Percentiles rank a stretch among this genome's conserved stretches.
Evolutionary conservation across 1,140 invertebrate species (phyloP).

Genomic region (Heliconius himera): DNA sequence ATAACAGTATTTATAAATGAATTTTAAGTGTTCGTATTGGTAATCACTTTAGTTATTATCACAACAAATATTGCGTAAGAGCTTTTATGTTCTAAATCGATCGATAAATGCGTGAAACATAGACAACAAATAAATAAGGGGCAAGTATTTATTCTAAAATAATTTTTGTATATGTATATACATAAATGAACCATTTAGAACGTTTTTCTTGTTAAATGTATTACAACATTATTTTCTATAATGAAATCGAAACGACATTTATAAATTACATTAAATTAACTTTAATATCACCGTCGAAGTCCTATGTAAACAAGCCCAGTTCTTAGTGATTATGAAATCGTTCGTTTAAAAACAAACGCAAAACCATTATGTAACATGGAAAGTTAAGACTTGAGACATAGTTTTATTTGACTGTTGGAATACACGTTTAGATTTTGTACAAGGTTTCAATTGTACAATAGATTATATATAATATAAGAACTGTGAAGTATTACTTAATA

Average conservation of each 20-base stretch:
- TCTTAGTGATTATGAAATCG: slow-evolving; percentile 51
- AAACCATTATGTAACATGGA: slow-evolving; percentile 60
- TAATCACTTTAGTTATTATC: slow-evolving; percentile 16
- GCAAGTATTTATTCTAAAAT: neutral
- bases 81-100: neutral
- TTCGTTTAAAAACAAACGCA: slow-evolving; percentile 55
- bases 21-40: neutral
- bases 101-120: neutral
- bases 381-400: slow-evolving; percentile 43
- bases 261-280: neutral
- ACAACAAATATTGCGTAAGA: slow-evolving; percentile 24
- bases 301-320: slow-evolving; percentile 48
- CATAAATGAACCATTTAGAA: too few relatives aligned
- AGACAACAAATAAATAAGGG: neutral
- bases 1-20: neutral
- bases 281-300: slow-evolving; percentile 11
- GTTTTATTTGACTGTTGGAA: neutral
- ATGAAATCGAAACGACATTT: neutral
- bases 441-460: slow-evolving; percentile 3
- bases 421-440: neutral
- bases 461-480: neutral
- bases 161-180: too few relatives aligned
- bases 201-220: too few relatives aligned
- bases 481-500: too few relatives aligned
- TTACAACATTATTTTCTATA: too few relatives aligned